phyloP scores from a whole-genome alignment of 2,113 vertebrate genomes.

The Agapornis roseicollis region DNA sequence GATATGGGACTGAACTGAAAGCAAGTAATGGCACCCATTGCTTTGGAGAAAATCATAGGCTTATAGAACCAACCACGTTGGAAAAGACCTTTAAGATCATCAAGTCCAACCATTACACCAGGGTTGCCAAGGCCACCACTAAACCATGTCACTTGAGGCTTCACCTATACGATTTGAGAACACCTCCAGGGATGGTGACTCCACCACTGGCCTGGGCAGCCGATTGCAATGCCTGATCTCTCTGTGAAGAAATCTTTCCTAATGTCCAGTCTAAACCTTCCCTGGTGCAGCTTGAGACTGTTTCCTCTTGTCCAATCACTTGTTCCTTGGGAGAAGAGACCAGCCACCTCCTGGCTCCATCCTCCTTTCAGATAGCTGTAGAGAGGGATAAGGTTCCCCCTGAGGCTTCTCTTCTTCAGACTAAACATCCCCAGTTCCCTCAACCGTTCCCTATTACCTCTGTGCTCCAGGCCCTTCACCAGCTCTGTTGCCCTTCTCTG shows the following conservation, averaged over 20 bases:
- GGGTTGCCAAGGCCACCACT: background rate
- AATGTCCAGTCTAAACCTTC: background rate
- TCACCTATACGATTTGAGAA: background rate
- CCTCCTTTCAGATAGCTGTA: background rate
- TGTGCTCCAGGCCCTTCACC: background rate
- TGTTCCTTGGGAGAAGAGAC: background rate
- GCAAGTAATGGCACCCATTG: background rate
- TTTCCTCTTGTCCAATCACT: background rate
- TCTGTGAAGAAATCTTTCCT: background rate
- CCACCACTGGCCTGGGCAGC: background rate
- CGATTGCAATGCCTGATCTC: background rate
- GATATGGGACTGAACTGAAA: background rate
- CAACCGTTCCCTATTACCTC: background rate
- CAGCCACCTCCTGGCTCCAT: background rate
- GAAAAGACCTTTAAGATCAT: background rate
- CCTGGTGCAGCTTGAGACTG: background rate
- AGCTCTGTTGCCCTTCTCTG: background rate
- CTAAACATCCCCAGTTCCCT: background rate
- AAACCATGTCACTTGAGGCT: background rate
- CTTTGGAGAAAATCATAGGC: background rate
- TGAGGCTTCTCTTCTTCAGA: background rate
- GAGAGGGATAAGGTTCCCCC: background rate
- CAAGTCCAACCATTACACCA: background rate
- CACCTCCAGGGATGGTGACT: background rate
- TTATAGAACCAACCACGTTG: background rate